A percentile compares a stretch with the other conserved stretches of the same genome.
These are phyloP conservation scores for Perithous albicinctus DNA, from an alignment of 2,888 invertebrate species.

Conservation along the genomic window DNA sequence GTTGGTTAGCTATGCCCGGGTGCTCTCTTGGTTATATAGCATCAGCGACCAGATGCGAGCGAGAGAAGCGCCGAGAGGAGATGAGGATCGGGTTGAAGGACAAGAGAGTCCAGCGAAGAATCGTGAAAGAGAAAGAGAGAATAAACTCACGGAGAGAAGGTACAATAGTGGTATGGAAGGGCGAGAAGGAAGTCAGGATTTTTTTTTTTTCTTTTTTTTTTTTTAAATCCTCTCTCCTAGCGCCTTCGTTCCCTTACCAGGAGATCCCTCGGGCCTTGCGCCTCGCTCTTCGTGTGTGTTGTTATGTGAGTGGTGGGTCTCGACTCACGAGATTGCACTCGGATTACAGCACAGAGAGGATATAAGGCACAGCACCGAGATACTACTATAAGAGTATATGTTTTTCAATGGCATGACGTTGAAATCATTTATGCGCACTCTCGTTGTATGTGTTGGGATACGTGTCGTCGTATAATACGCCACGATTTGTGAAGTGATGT, in stretches of 20 bases:
- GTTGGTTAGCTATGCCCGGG: conserved; percentile 15
- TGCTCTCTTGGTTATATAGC: not conserved
- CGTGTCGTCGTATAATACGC: conserved; percentile 27
- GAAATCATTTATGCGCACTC: conserved; percentile 59
- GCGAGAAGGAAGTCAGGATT: conserved; percentile 35
- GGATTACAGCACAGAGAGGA: conserved; percentile 60
- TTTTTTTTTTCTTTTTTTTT: no score
- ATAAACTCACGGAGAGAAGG: not conserved
- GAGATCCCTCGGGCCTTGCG: conserved; percentile 31
- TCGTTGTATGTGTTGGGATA: conserved; percentile 15
- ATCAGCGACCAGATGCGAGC: not conserved
- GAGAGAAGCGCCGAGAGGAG: not conserved
- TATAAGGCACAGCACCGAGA: conserved; percentile 47
- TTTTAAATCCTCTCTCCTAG: conserved; percentile 38
- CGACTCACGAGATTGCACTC: conserved; percentile 63
- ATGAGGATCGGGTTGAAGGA: conserved; percentile 5
- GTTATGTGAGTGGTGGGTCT: conserved; percentile 15
- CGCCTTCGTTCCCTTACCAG: conserved; percentile 39
- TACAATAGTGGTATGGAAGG: not conserved
- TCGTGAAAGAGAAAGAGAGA: conserved; percentile 9
- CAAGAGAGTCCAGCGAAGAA: not conserved
- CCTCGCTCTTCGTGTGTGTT: conserved; percentile 6
- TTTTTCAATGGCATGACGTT: conserved; percentile 60
- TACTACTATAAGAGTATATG: conserved; percentile 39
- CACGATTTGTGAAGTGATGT: not conserved